Base-by-base conservation (phyloP, 2,888 invertebrate genomes). In the Hirtodrosophila cameraria region DNA sequence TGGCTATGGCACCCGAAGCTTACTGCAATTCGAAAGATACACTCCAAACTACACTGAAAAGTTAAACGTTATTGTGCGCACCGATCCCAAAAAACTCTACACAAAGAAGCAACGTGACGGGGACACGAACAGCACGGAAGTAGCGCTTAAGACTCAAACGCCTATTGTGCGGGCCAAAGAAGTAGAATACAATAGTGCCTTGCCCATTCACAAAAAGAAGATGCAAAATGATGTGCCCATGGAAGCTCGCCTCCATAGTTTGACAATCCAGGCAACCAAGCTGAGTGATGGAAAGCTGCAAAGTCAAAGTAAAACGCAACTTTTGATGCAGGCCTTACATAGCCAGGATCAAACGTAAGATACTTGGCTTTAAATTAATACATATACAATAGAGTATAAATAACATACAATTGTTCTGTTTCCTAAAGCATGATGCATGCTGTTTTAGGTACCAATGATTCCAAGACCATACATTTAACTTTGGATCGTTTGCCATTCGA, bases 271-370 rank as follows among this genome's bases (percentile, higher is more conserved):
- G 5, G 88, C 92, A 68, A 91, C 92, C n/a, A 76, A 75, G 33
- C 45, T 70, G 8, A 31, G 58, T 0, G 74, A 39, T 1, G 72
- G 69, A n/a, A 82, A 72, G n/a, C 92, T 93, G 2, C 92, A 92
- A 62, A 92, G 92, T 1, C 94, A 95, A 86, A 97, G 96, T 90
- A 92, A 97, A 82, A 95, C 95, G 1, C 95, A 96, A 66, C 91
- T 97, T 6, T 90, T 98, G 6, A 92, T 96, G 50, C 97, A 96
- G 89, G 97, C 96, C 0, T 90, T 98, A 25, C 96, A 96, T 80
- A 97, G 97, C 84, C 95, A 95, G 83, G 97, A 98, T 88, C 93
- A 92, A 64, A 92, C 90, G 93, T 93, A 70, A 82, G 90, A 7
- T 9, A 0, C 4, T 5, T 8, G n/a, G 3, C 1, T 39, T 7